A percentile compares a stretch with the other conserved stretches of the same genome.
Conservation (phyloP, 2,888 invertebrate genomes). For the Nymphalis polychloros region DNA sequence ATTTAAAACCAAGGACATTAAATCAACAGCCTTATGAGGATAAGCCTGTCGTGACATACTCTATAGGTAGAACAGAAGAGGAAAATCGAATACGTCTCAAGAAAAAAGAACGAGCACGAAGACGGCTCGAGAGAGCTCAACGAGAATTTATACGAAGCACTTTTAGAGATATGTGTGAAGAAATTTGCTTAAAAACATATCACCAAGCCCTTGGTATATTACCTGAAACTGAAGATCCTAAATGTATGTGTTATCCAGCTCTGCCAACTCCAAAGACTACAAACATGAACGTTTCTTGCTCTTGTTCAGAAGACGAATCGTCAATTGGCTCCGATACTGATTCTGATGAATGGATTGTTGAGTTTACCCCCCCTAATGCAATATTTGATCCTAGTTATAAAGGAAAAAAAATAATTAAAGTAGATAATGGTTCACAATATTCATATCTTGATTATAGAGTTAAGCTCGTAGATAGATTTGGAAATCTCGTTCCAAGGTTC, state of each 20-base stretch:
- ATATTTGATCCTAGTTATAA: slow-evolving; percentile 60
- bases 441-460: slow-evolving; percentile 69
- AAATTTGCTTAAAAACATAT: slow-evolving; percentile 73
- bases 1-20: slow-evolving; percentile 57
- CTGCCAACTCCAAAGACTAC: slow-evolving; percentile 53
- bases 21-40: slow-evolving; percentile 75
- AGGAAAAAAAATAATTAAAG: slow-evolving; percentile 54
- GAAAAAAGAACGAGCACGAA: slow-evolving; percentile 63
- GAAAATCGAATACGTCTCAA: slow-evolving; percentile 65
- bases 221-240: slow-evolving; percentile 63
- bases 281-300: slow-evolving; percentile 63
- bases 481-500: slow-evolving; percentile 68
- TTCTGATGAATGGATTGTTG: slow-evolving; percentile 73
- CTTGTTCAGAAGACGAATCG: slow-evolving; percentile 63
- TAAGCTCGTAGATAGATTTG: slow-evolving; percentile 62
- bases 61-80: slow-evolving; percentile 71
- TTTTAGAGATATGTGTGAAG: slow-evolving; percentile 70
- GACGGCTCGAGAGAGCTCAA: slow-evolving; percentile 67
- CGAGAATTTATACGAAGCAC: slow-evolving; percentile 69
- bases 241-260: slow-evolving; percentile 64
- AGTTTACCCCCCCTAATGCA: slow-evolving; percentile 75
- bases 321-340: slow-evolving; percentile 66
- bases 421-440: slow-evolving; percentile 62
- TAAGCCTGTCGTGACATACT: slow-evolving; percentile 64
- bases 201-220: slow-evolving; percentile 71